A percentile compares a stretch with the other conserved stretches of the same genome.
phyloP scores from a whole-genome alignment of 37 sponge, comb jelly and placozoan species.

The Ianthella basta region DNA sequence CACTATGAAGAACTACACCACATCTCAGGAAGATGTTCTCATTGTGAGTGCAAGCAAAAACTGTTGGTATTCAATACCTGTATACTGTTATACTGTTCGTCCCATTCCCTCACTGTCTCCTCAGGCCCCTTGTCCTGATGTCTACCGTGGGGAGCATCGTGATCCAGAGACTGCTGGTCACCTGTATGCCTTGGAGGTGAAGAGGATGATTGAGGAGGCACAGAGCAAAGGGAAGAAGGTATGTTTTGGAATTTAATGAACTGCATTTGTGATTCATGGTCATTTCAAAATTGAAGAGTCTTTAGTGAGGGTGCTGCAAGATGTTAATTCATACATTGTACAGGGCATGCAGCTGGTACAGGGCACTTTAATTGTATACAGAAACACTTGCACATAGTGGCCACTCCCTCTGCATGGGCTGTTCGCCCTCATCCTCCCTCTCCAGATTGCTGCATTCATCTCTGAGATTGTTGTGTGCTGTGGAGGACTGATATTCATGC shows the following conservation, averaged over 20 bases:
- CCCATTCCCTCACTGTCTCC: background rate
- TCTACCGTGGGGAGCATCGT: slow-evolving; percentile 65
- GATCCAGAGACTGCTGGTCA: slow-evolving; percentile 73
- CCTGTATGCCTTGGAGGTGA: slow-evolving; percentile 78
- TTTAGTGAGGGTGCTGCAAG: too few relatives aligned
- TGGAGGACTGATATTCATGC: slow-evolving; percentile 69
- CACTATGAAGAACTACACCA: background rate
- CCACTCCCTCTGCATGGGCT: too few relatives aligned
- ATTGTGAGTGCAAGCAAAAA: too few relatives aligned
- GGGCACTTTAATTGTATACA: too few relatives aligned
- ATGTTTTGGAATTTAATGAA: background rate
- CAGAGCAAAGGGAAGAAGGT: slow-evolving; percentile 66
- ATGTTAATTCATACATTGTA: too few relatives aligned
- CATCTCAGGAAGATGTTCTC: background rate
- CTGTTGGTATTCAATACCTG: background rate
- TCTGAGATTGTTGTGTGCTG: slow-evolving; percentile 68
- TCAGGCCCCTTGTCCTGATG: slow-evolving; percentile 75
- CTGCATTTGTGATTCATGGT: background rate
- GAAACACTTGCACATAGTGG: too few relatives aligned
- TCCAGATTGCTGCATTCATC: slow-evolving; percentile 64
- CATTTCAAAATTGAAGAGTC: too few relatives aligned
- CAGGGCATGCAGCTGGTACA: too few relatives aligned
- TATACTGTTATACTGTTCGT: background rate
- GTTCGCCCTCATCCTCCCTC: too few relatives aligned
- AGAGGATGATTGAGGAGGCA: slow-evolving; percentile 60